Conservation (phyloP, 2,113 vertebrate genomes). For the Hippoglossus stenolepis region DNA sequence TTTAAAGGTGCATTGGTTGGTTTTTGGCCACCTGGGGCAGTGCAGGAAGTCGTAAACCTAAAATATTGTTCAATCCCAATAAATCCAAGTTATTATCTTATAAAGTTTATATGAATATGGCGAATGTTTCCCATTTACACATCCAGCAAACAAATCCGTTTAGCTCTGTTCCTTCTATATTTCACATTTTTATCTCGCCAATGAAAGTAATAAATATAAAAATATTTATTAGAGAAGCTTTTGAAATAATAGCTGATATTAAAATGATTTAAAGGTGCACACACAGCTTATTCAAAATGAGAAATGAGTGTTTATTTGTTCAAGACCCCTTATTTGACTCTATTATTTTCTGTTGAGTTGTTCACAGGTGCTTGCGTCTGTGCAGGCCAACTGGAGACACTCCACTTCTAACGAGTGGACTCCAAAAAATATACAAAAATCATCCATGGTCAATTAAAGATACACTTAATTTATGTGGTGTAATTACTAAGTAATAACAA, state of each 20-base stretch:
- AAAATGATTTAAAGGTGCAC: not conserved
- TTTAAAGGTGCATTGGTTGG: not conserved
- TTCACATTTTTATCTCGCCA: too few species aligned
- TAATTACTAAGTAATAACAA: not conserved
- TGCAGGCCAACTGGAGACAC: conserved; percentile 4
- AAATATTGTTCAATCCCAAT: not conserved
- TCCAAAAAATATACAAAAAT: conserved; percentile 3
- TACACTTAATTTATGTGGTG: not conserved
- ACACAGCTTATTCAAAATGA: too few species aligned
- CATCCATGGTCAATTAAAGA: not conserved
- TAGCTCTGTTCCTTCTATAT: too few species aligned
- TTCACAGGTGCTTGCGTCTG: too few species aligned
- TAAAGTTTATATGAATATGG: not conserved
- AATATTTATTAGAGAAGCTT: too few species aligned
- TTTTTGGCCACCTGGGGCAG: not conserved
- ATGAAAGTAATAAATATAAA: too few species aligned
- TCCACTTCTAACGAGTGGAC: conserved; percentile 6
- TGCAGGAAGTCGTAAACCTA: not conserved
- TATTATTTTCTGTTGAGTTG: not conserved
- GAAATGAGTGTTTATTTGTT: too few species aligned
- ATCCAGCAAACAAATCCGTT: not conserved
- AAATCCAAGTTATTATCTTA: not conserved
- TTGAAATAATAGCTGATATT: not conserved
- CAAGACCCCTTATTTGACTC: too few species aligned
- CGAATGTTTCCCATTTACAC: not conserved